A percentile compares a stretch with the other conserved stretches of the same genome.
Conservation (phyloP, 2,888 invertebrate species). For the Flexamia atlantica region DNA sequence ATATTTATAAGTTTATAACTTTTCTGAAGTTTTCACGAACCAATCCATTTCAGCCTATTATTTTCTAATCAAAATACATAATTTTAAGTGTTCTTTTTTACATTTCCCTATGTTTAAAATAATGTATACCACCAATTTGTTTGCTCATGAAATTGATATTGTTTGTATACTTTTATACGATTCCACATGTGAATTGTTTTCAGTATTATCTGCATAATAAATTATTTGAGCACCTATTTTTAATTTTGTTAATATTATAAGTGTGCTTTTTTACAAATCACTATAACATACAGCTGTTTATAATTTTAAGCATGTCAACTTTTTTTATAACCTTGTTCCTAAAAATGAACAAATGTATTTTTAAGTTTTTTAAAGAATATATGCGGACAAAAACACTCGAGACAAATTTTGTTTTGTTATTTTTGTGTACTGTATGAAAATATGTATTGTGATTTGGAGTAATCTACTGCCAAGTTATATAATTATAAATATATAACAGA, state of each 20-base stretch:
- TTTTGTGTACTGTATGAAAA: not conserved
- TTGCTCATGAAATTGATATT: conserved; percentile 39
- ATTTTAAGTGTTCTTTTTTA: conserved; percentile 32
- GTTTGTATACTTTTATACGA: conserved; percentile 20
- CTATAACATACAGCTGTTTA: not conserved
- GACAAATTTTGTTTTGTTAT: conserved; percentile 3
- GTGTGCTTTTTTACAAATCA: not conserved
- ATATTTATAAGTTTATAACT: not conserved
- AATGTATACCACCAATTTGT: not conserved
- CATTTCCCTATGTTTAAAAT: not conserved
- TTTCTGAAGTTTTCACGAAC: not conserved
- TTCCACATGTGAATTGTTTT: not conserved
- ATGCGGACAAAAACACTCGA: conserved; percentile 1
- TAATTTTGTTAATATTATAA: not conserved
- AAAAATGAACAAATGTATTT: conserved; percentile 13
- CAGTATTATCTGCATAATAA: conserved; percentile 4
- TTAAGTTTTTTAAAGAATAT: not conserved
- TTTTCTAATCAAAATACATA: conserved; percentile 23
- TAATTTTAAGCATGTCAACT: not conserved
- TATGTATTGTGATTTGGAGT: conserved; percentile 31
- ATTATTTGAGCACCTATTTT: not conserved
- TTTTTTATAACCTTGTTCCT: not conserved
- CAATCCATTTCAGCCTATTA: conserved; percentile 17
- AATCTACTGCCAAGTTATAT: conserved; percentile 24
- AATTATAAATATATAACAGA: not conserved